Evolutionary conservation across 2,797 vertebrate genomes (phyloP).

Genomic region (Rhinella marina): DNA sequence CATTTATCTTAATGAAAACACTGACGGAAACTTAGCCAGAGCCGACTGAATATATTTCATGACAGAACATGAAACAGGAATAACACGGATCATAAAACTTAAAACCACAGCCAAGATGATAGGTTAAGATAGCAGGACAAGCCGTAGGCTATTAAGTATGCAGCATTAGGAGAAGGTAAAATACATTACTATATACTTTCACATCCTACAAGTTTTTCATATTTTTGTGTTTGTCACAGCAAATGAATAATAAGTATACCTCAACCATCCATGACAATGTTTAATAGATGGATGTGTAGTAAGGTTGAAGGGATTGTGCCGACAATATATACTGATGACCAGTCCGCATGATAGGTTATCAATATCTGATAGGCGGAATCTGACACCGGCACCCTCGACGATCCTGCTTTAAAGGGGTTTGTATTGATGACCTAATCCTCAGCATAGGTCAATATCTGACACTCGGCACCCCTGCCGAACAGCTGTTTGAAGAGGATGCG

Average conservation of each 20-base stretch:
- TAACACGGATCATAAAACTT: slow-evolving; percentile 48
- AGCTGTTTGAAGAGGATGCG: too few relatives aligned
- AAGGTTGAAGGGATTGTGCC: too few relatives aligned
- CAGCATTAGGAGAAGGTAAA: background rate
- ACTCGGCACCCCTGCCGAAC: too few relatives aligned
- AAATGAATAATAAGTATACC: background rate
- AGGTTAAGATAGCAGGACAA: slow-evolving; percentile 33
- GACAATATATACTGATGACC: too few relatives aligned
- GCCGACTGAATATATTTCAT: slow-evolving; percentile 45
- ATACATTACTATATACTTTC: background rate
- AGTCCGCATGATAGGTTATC: too few relatives aligned
- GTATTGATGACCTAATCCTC: too few relatives aligned
- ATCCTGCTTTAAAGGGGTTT: too few relatives aligned
- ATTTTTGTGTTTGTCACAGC: too few relatives aligned
- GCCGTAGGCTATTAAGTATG: slow-evolving; percentile 23
- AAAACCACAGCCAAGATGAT: slow-evolving; percentile 21
- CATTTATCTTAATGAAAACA: slow-evolving; percentile 33
- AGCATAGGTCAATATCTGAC: too few relatives aligned
- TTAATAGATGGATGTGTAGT: background rate
- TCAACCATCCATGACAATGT: background rate
- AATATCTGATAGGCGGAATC: too few relatives aligned
- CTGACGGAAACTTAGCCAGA: background rate
- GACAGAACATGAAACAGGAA: slow-evolving; percentile 54
- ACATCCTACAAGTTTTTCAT: background rate
- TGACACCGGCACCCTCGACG: too few relatives aligned